Percentiles rank a stretch among this genome's conserved stretches.
Conservation (phyloP, 1,140 invertebrate genomes). For the Aphidius ervi region DNA sequence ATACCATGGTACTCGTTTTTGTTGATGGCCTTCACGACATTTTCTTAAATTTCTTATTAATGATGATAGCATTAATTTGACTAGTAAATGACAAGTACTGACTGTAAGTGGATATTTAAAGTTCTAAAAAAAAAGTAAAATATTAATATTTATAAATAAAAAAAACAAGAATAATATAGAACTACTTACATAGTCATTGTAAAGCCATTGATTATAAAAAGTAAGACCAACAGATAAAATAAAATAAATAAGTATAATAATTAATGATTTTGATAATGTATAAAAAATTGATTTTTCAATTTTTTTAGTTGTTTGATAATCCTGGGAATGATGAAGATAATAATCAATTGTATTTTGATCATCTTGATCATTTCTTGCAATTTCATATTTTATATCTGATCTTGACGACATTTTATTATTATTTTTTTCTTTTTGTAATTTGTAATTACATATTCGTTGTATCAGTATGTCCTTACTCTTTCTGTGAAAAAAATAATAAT, state of each 20-base stretch:
- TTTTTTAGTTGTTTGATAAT: constrained; percentile 37
- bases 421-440: not conserved
- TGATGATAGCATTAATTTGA: constrained; percentile 77
- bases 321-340: constrained; percentile 35
- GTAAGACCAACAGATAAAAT: constrained; percentile 89
- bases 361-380: constrained; percentile 43
- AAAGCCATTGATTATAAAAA: constrained; percentile 92
- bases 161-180: constrained; percentile 18
- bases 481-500: too few species aligned
- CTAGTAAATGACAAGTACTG: constrained; percentile 76
- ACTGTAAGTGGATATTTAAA: constrained; percentile 80
- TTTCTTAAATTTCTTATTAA: constrained; percentile 62
- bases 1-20: constrained; percentile 63
- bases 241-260: constrained; percentile 78
- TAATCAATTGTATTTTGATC: constrained; percentile 45
- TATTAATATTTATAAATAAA: constrained; percentile 11
- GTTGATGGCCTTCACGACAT: constrained; percentile 57
- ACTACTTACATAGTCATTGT: constrained; percentile 64
- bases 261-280: constrained; percentile 44
- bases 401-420: constrained; percentile 37
- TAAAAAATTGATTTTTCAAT: constrained; percentile 37
- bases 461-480: too few species aligned
- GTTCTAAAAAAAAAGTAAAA: constrained; percentile 56
- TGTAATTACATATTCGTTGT: too few species aligned
- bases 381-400: constrained; percentile 49